Percentiles rank a stretch among this genome's conserved stretches.
Conservation (phyloP, 2,888 invertebrate species). For the Volucella zonaria region DNA sequence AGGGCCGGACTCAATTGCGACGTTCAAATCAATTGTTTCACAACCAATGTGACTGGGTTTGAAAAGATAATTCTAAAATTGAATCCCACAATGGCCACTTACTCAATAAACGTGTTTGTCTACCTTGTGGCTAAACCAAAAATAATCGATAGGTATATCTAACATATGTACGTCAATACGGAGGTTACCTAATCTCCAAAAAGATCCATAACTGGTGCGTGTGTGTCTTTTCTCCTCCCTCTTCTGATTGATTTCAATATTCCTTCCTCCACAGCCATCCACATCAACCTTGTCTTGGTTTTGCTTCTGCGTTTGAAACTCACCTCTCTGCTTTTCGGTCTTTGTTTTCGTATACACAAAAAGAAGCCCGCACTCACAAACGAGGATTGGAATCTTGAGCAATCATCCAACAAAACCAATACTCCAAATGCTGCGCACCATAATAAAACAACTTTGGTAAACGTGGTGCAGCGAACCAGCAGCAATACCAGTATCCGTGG, state of each 20-base stretch:
- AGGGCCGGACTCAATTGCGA: neutral
- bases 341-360: constrained; percentile 4
- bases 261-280: neutral
- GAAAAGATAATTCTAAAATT: neutral
- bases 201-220: constrained; percentile 56
- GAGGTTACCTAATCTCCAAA: constrained; percentile 41
- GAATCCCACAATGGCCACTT: neutral
- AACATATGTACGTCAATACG: neutral
- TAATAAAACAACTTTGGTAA: constrained; percentile 42
- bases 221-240: neutral
- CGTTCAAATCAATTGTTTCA: neutral
- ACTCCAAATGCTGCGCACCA: constrained; percentile 28
- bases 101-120: neutral
- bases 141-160: constrained; percentile 4
- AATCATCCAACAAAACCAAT: neutral
- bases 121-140: neutral
- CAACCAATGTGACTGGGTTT: constrained; percentile 4
- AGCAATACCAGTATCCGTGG: constrained; percentile 45
- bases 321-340: neutral
- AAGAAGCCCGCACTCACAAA: neutral
- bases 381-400: constrained; percentile 42
- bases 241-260: neutral
- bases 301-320: neutral
- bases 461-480: constrained; percentile 44
- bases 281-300: neutral